Conservation (phyloP, 2,888 invertebrate species). For the Lomographa bimaculata region DNA sequence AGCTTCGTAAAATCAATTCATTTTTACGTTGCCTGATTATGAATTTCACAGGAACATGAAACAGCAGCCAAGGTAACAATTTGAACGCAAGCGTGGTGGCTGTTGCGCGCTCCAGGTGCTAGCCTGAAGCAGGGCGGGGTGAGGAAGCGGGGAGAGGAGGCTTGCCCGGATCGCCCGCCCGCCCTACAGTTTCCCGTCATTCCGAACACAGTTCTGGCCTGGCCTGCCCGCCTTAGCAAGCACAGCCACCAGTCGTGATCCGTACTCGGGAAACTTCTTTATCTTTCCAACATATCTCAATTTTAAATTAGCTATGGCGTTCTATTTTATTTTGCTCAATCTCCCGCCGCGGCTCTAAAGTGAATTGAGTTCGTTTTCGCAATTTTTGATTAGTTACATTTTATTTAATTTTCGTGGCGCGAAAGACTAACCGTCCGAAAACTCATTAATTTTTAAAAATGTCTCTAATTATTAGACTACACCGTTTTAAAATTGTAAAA, state of each 20-base stretch:
- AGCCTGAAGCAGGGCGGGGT: conserved; percentile 18
- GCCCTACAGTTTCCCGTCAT: conserved; percentile 45
- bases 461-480: conserved; percentile 87
- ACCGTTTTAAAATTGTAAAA: conserved; percentile 87
- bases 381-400: conserved; percentile 2
- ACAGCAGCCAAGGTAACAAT: conserved; percentile 21
- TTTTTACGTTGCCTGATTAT: conserved; percentile 4
- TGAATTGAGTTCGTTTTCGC: neutral
- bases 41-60: conserved; percentile 5
- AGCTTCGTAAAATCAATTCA: neutral
- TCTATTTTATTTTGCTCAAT: too few relatives aligned
- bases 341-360: neutral
- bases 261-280: conserved; percentile 40
- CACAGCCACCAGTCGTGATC: conserved; percentile 4
- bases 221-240: conserved; percentile 28
- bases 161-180: conserved; percentile 40
- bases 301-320: too few relatives aligned
- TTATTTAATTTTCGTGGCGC: conserved; percentile 10
- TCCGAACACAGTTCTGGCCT: conserved; percentile 35
- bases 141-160: conserved; percentile 47
- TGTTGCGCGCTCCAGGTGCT: conserved; percentile 33
- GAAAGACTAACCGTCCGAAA: conserved; percentile 9
- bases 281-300: conserved; percentile 4
- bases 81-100: conserved; percentile 30
- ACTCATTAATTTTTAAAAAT: conserved; percentile 58